Evolutionary conservation across 2,113 vertebrate species (phyloP), one percentile per base, ranked within the genome.

Genomic region (human): DNA sequence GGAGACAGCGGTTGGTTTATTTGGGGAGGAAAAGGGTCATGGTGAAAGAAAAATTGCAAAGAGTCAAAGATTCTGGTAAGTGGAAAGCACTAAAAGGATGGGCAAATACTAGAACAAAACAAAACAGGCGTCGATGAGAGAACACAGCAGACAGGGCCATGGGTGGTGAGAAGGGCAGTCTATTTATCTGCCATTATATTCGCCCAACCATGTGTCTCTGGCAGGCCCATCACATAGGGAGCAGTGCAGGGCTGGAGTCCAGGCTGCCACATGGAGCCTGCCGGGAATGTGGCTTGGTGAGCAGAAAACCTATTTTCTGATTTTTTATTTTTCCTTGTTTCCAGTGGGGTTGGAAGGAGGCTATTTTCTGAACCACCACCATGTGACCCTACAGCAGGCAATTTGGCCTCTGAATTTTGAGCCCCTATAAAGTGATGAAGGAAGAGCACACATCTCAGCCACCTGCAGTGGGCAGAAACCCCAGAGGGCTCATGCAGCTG

Each of bases 201-300:
- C 3, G 0, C 45, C 61, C 40, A n/a, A 22, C 73, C 25, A 1
- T 4, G 8, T 22, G 72, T n/a, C 92, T 43, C 72, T 32, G 10
- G 14, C 0, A 20, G 43, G 7, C 52, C 64, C 3, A 27, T 23
- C 81, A 57, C 55, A 27, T 1, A n/a, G 11, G 13, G 43, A 50
- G 43, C 57, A 43, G 32, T 0, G 0, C 16, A 3, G 16, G 66
- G 16, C 45, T 1, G 23, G 38, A 57, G n/a, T 23, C 0, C 6
- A 1, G 16, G 18, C 66, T 55, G n/a, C 57, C 17, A 43, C 32
- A 57, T 5, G 27, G 30, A 75, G 40, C 30, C 84, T 8, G n/a
- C 8, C 0, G 0, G 78, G 66, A 90, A 18, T 45, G 78, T 25
- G 68, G 23, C 43, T n/a, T 17, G 18, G 30, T 5, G 40, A 73